phyloP scores from a whole-genome alignment of 2,888 invertebrate genomes.

The Mactromeris polynyma region DNA sequence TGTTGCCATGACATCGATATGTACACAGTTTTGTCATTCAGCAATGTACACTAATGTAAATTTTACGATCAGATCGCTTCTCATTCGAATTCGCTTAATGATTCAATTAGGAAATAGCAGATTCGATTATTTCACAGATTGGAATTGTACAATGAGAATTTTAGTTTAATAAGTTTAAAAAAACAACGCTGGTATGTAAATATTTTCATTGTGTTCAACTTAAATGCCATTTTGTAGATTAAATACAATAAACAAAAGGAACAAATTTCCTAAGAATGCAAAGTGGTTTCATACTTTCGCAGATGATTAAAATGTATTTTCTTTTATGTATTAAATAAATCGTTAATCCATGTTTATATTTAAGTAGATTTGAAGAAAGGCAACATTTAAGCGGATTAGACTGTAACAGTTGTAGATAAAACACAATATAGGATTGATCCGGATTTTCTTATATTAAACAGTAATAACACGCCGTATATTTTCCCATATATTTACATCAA shows the following conservation, averaged over 20 bases:
- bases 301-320: neutral
- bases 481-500: neutral
- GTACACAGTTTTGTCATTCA: no score
- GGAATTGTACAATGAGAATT: no score
- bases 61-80: no score
- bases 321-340: slow-evolving; percentile 8
- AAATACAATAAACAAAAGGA: neutral
- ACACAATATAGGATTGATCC: neutral
- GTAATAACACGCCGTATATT: neutral
- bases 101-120: no score
- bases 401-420: neutral
- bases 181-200: no score
- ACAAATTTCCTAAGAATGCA: neutral
- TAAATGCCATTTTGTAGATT: neutral
- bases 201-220: no score
- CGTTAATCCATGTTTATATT: slow-evolving; percentile 12
- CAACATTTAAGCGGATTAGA: neutral
- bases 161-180: no score
- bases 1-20: no score
- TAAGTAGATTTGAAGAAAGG: slow-evolving; percentile 9
- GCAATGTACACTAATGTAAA: no score
- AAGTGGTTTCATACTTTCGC: neutral
- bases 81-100: no score
- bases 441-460: neutral
- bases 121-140: no score